Evolutionary conservation across 1,140 invertebrate species (phyloP).

Genomic region (Rhopalosiphum maidis): DNA sequence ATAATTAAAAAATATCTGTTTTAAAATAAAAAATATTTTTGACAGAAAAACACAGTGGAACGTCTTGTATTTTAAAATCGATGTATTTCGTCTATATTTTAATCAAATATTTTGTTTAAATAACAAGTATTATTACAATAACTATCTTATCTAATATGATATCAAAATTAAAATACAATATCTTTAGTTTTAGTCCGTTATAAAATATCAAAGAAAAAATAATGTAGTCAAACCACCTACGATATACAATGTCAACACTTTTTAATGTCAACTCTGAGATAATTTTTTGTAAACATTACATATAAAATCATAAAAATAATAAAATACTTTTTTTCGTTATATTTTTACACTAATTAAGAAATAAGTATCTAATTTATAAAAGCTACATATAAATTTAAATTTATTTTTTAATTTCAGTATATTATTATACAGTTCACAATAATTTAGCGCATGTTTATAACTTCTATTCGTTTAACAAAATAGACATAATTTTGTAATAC

Average conservation of each 20-base stretch:
- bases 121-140: not conserved
- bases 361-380: not conserved
- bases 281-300: not conserved
- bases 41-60: not conserved
- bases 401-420: not conserved
- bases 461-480: not conserved
- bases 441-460: not conserved
- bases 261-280: not conserved
- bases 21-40: not conserved
- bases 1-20: not conserved
- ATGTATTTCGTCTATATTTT: not conserved
- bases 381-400: not conserved
- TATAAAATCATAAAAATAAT: not conserved
- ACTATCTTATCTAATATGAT: not conserved
- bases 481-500: not conserved
- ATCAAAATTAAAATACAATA: not conserved
- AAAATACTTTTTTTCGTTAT: not conserved
- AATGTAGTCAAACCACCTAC: too few relatives aligned
- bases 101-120: not conserved
- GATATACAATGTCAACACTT: too few relatives aligned
- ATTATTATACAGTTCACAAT: not conserved
- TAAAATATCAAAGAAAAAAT: not conserved
- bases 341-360: too few relatives aligned
- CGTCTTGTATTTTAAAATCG: not conserved
- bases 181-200: too few relatives aligned